Evolutionary conservation across 2,888 invertebrate species (phyloP).

Genomic region (Conomelus anceps): DNA sequence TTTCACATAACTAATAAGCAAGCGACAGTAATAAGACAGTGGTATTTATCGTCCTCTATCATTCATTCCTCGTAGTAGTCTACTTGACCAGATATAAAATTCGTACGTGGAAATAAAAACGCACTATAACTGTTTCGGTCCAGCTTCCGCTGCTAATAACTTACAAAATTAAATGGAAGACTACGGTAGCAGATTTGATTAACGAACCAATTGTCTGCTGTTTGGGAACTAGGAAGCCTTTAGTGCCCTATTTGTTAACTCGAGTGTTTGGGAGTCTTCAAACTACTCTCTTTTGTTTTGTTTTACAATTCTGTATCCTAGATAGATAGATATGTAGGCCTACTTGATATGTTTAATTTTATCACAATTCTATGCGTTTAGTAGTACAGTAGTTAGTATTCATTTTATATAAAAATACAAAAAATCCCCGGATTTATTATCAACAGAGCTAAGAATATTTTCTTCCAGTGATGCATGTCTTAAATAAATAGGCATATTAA

Average conservation of each 20-base stretch:
- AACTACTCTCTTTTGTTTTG: not conserved
- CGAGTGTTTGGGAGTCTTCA: not conserved
- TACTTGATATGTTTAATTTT: no score
- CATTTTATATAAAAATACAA: no score
- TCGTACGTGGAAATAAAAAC: not conserved
- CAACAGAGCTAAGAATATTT: no score
- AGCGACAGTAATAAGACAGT: not conserved
- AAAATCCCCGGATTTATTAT: no score
- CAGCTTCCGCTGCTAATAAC: not conserved
- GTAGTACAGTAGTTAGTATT: no score
- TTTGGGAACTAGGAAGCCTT: not conserved
- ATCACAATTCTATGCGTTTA: no score
- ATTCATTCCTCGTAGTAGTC: not conserved
- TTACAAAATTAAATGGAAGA: not conserved
- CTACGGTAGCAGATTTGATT: not conserved
- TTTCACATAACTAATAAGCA: not conserved
- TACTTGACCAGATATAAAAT: not conserved
- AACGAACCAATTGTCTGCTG: not conserved
- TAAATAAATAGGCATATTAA: no score
- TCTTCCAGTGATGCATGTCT: no score
- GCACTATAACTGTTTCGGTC: not conserved
- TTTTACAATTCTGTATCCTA: not conserved
- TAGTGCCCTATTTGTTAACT: not conserved
- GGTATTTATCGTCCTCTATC: not conserved
- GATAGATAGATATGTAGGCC: not conserved